Evolutionary conservation across 2,888 invertebrate species (phyloP), one percentile per base, ranked within the genome.

Genomic region (Hipparchia sbordonii): DNA sequence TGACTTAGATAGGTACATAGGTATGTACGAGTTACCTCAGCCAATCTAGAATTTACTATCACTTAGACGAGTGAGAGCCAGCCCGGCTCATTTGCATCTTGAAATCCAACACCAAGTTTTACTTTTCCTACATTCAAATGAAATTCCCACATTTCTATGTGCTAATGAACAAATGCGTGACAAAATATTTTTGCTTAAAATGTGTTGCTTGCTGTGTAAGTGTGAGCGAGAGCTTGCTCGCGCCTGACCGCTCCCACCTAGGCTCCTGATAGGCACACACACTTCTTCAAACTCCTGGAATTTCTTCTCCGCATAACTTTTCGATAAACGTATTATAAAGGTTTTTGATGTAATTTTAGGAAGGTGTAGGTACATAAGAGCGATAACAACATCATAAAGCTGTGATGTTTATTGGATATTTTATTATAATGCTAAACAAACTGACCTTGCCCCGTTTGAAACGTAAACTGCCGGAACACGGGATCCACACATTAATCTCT

Each of bases 11-110:
- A 23, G 23, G 3, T 61, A 1, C n/a, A 62, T 46, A 12, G 46
- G 12, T 62, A 62, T 10, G 39, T 12, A 12, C 13, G 23, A 10
- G 23, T 59, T 10, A n/a, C 9, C 23, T 59, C 23, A 23, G 23
- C 23, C 23, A 0, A 23, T 23, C 23, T 23, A 23, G 23, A 23
- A 23, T 23, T 33, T 39, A 54, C 52, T 66, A 33, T 52, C 46
- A 67, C 56, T 67, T n/a, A 12, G 39, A 48, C 7, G 7, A 67
- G 68, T 51, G 68, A 68, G 59, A 68, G 59, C 60, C 48, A 39
- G 8, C 7, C 13, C 68, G 59, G 59, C 68, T 68, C 68, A 68
- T 45, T 68, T 59, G 59, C 59, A 59, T 51, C 23, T 60, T n/a
- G 68, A 33, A 68, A 68, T 48, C 10, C 33, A 51, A 68, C 51